Conservation (phyloP, 2,113 vertebrate species). For the Eupsittula cactorum region DNA sequence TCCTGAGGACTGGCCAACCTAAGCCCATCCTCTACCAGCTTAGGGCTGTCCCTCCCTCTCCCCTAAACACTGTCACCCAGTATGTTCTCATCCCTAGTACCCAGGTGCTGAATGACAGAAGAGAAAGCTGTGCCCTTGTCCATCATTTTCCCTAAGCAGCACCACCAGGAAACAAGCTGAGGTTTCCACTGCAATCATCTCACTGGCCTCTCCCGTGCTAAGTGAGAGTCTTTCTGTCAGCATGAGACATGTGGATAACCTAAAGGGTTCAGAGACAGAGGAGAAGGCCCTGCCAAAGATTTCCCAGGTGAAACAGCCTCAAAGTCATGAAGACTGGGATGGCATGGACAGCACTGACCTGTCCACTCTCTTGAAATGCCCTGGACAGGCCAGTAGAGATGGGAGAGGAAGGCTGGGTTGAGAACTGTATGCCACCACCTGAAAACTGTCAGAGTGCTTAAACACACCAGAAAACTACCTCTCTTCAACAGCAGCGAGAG, state of each 20-base stretch:
- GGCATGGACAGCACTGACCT: neutral
- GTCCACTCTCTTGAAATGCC: neutral
- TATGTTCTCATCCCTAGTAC: neutral
- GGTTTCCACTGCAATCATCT: neutral
- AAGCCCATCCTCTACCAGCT: neutral
- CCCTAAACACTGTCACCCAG: neutral
- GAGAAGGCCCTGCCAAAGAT: neutral
- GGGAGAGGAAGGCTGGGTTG: neutral
- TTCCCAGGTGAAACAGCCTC: neutral
- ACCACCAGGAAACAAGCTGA: neutral
- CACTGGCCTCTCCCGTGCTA: neutral
- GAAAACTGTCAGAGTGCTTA: neutral
- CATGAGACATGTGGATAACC: fast-evolving
- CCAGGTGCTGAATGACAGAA: neutral
- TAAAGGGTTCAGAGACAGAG: neutral
- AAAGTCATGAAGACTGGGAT: neutral
- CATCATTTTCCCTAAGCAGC: neutral
- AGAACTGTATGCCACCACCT: neutral
- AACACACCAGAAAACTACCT: neutral
- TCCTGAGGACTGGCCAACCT: neutral
- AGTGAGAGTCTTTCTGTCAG: neutral
- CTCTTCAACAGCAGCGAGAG: neutral
- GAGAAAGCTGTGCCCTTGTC: neutral
- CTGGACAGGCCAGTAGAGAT: neutral
- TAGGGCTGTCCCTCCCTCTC: neutral